Evolutionary conservation across 2,113 vertebrate genomes (phyloP).

Genomic region (Strix aluco): DNA sequence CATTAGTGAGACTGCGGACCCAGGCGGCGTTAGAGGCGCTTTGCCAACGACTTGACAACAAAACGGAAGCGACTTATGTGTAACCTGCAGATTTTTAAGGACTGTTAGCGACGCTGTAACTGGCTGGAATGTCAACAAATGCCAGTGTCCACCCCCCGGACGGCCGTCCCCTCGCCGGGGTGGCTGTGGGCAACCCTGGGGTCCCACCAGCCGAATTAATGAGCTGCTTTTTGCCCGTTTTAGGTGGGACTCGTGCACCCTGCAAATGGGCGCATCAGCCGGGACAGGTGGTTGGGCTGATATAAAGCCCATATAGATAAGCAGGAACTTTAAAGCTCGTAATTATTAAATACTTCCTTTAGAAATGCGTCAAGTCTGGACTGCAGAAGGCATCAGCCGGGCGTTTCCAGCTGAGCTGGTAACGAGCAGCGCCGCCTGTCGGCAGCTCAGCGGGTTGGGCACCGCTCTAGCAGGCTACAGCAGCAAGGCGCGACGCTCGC

Average conservation of each 20-base stretch:
- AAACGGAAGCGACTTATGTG: neutral
- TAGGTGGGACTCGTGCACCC: fast-evolving
- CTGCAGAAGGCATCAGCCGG: neutral
- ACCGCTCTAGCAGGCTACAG: neutral
- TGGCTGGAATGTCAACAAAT: fast-evolving
- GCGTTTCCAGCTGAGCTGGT: neutral
- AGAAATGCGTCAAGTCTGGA: fast-evolving
- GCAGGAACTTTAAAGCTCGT: neutral
- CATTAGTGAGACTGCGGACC: constrained; percentile 70
- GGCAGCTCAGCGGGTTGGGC: neutral
- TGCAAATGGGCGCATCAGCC: fast-evolving
- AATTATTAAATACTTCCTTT: neutral
- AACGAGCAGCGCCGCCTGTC: neutral
- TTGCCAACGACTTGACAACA: neutral
- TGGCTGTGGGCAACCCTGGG: neutral
- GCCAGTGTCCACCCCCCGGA: too few species aligned
- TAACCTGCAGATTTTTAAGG: neutral
- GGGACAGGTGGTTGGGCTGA: fast-evolving
- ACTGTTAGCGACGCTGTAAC: fast-evolving
- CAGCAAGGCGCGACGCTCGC: neutral
- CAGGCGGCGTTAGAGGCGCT: constrained; percentile 37
- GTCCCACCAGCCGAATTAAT: fast-evolving
- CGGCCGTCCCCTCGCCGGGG: fast-evolving
- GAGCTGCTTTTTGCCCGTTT: neutral
- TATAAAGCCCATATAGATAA: fast-evolving